phyloP scores from a whole-genome alignment of 2,113 vertebrate species.

The Onychostoma macrolepis region DNA sequence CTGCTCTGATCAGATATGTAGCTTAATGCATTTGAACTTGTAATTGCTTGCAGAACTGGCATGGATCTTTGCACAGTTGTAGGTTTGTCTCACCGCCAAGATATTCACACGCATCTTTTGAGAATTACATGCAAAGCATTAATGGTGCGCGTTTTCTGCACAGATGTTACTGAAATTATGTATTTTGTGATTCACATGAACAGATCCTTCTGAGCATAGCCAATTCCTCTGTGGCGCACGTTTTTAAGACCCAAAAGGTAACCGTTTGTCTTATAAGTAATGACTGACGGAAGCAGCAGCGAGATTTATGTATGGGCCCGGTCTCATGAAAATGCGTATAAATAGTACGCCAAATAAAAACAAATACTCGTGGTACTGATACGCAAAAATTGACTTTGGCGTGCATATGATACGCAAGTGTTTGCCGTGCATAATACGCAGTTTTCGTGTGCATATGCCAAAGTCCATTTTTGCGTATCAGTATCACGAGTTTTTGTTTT shows the following conservation, averaged over 20 bases:
- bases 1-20: not conserved
- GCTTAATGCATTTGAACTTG: constrained; percentile 27
- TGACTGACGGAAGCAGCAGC: not conserved
- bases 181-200: not conserved
- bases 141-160: not conserved
- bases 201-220: not conserved
- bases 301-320: not conserved
- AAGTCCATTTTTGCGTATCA: too few species aligned
- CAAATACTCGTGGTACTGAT: too few species aligned
- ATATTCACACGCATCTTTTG: not conserved
- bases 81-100: not conserved
- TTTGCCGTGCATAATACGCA: too few species aligned
- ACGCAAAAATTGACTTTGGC: too few species aligned
- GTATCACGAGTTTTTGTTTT: too few species aligned
- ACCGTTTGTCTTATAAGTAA: not conserved
- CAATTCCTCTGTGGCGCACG: not conserved
- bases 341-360: too few species aligned
- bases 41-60: constrained; percentile 38
- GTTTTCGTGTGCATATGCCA: too few species aligned
- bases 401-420: too few species aligned
- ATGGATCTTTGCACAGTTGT: not conserved
- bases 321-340: too few species aligned
- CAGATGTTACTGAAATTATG: not conserved
- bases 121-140: not conserved
- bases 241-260: not conserved